Base-by-base conservation (phyloP, 2,888 invertebrate species). In the Adelphocoris suturalis region DNA sequence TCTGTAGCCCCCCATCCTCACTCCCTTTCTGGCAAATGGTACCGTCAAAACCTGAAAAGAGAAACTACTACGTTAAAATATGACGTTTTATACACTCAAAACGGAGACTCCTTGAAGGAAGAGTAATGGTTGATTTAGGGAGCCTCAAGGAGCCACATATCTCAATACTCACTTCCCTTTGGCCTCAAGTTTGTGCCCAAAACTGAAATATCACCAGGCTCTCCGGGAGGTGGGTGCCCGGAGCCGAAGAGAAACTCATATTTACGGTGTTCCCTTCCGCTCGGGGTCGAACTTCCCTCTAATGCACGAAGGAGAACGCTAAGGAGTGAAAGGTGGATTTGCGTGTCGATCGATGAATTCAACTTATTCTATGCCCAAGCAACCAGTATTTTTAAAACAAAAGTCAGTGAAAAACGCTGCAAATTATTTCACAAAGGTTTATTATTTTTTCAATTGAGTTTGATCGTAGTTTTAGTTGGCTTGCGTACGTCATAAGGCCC, bases 91-190 rank as follows among this genome's bases (percentile, higher is more conserved):
- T 46, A 46, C 14, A 19, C 78, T n/a, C 78, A 12, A 46, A 13
- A 68, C 68, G 68, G 23, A 68, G 68, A 23, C 28, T 85, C 61
- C 85, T 85, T 85, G 61, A 61, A 85, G 57, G 61, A 57, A 57
- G 52, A 57, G 37, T 61, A 55, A 85, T 28, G 85, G 37, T 37
- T 88, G 88, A 88, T 88, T 88, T 88, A 88, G 47, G 28, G 76
- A 88, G 78, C 88, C 88, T 76, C 48, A 78, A 88, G 88, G 88
- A 88, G 88, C 88, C 48, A 76, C 78, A 88, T 88, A 78, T 88
- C 88, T 88, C 88, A 88, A 88, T 88, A 88, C 78, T 76, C 47
- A 27, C 78, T 76, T 87, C 48, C 52, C 48, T 88, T 78, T 48
- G 47, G 27, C 37, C 52, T 19, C 88, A 78, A 88, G 55, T 78